Percentiles rank a stretch among this genome's conserved stretches.
phyloP scores from a whole-genome alignment of 2,113 vertebrate species.

The Athene cunicularia region DNA sequence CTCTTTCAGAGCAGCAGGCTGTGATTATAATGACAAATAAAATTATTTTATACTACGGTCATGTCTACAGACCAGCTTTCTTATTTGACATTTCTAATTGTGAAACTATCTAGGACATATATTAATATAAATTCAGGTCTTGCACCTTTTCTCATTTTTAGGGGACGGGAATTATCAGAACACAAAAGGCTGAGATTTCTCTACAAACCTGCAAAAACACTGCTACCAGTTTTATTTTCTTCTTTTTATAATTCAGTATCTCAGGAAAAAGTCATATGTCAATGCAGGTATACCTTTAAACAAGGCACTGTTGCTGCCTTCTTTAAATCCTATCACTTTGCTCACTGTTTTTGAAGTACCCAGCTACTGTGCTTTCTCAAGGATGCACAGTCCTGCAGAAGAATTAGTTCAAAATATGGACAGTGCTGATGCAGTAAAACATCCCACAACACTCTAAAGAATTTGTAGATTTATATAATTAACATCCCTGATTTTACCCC shows the following conservation, averaged over 20 bases:
- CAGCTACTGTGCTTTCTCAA: background rate
- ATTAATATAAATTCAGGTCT: conserved; percentile 1
- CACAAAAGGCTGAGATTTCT: conserved; percentile 7
- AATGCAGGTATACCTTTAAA: conserved; percentile 28
- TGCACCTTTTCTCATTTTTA: conserved; percentile 18
- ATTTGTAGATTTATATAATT: background rate
- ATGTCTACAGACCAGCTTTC: background rate
- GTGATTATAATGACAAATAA: background rate
- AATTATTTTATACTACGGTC: background rate
- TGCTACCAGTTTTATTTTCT: conserved; percentile 31
- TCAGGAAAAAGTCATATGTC: conserved; percentile 10
- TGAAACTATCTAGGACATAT: background rate
- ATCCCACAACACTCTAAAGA: background rate
- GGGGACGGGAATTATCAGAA: conserved; percentile 6
- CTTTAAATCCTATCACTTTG: background rate
- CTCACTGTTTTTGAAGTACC: background rate
- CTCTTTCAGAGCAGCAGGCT: background rate
- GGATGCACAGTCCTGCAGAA: background rate
- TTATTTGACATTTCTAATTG: background rate
- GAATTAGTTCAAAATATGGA: background rate
- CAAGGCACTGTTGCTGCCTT: background rate
- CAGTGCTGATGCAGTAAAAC: background rate
- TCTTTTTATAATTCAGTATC: conserved; percentile 33
- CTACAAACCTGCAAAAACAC: conserved; percentile 3
- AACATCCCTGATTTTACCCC: background rate